phyloP scores from a whole-genome alignment of 2,888 invertebrate species.

The Cyclophora punctaria region DNA sequence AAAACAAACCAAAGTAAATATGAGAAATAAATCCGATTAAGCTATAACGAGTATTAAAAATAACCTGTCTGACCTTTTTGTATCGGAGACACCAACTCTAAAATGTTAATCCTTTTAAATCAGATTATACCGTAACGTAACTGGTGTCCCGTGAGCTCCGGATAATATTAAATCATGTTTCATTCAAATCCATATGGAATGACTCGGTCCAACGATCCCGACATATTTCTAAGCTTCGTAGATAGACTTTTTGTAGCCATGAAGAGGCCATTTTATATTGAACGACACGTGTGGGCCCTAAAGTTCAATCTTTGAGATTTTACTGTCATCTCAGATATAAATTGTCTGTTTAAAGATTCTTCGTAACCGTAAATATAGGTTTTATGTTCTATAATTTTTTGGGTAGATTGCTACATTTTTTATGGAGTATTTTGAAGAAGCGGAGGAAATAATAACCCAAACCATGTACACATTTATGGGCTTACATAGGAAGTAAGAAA shows the following conservation, averaged over 20 bases:
- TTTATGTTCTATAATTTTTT: conserved; percentile 15
- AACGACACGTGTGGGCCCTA: conserved; percentile 19
- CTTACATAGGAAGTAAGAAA: no score
- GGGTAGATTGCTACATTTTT: no score
- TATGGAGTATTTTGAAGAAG: no score
- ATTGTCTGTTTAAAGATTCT: conserved; percentile 2
- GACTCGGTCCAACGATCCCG: conserved; percentile 4
- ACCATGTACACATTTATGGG: no score
- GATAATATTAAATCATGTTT: conserved; percentile 14
- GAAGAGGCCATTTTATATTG: conserved; percentile 13
- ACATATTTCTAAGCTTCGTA: conserved; percentile 14
- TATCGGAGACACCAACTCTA: neutral
- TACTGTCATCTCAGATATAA: conserved; percentile 11
- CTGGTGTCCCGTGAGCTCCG: conserved; percentile 4
- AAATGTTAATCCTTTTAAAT: conserved; percentile 9
- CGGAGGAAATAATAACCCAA: no score
- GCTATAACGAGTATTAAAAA: neutral
- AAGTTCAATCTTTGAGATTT: conserved; percentile 13
- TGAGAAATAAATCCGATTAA: no score
- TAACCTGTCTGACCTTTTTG: neutral
- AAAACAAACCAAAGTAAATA: no score
- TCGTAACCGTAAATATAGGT: neutral
- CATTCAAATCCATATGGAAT: conserved; percentile 11
- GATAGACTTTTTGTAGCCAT: conserved; percentile 17
- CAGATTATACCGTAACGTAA: conserved; percentile 10